Percentiles rank a stretch among this genome's conserved stretches.
Conservation (phyloP, 2,113 vertebrate species). For the Erythrolamprus reginae region DNA sequence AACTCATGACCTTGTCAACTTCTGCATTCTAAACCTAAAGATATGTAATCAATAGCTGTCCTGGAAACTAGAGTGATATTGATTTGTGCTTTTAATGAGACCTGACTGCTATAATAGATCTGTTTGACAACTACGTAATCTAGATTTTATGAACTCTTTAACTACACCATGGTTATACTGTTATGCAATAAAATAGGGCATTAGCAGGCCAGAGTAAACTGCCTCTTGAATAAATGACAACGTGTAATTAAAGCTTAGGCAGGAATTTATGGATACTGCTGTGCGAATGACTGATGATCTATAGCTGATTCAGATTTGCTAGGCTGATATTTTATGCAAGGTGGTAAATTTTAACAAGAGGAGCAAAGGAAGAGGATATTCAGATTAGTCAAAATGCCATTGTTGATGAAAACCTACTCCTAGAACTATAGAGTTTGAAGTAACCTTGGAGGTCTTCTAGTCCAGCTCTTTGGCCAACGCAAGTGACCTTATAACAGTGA, state of each 20-base stretch:
- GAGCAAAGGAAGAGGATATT: conserved; percentile 6
- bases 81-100: conserved; percentile 45
- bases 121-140: conserved; percentile 40
- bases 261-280: conserved; percentile 12
- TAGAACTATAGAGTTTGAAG: not conserved
- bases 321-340: conserved; percentile 28
- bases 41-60: conserved; percentile 10
- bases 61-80: conserved; percentile 19
- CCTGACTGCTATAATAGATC: conserved; percentile 36
- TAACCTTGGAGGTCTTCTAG: not conserved
- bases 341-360: not conserved
- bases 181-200: conserved; percentile 31
- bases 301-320: conserved; percentile 30
- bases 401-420: not conserved
- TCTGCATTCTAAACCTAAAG: conserved; percentile 8
- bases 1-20: conserved; percentile 12
- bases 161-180: conserved; percentile 34
- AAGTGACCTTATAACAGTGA: too few relatives aligned
- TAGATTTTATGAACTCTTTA: conserved; percentile 44
- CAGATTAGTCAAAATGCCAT: conserved; percentile 20
- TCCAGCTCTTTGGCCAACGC: not conserved
- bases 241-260: conserved; percentile 22
- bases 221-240: conserved; percentile 21
- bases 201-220: not conserved
- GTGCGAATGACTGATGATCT: conserved; percentile 27